Evolutionary conservation across 2,888 invertebrate genomes (phyloP), one percentile per base, ranked within the genome.

Genomic region (Melangyna quadrimaculata): DNA sequence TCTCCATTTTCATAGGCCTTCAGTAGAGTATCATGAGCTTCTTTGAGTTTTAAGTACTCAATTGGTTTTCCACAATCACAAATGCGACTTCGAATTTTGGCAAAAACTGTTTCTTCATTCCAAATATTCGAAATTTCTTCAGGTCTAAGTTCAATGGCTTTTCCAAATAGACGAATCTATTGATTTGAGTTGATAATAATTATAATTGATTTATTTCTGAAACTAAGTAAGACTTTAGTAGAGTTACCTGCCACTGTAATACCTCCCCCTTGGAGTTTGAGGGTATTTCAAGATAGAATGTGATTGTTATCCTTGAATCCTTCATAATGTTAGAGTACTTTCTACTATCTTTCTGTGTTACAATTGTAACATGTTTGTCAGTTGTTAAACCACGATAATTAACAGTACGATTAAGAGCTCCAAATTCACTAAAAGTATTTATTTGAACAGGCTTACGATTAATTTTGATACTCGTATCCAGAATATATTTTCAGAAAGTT

Each of bases 51-150:
- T 0, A 75, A 53, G 14, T 88, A 87, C 12, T 89, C 83, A 1
- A 90, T 87, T 0, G 91, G 91, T 61, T 89, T 89, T 12, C 91
- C 92, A n/a, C 90, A 90, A 40, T 90, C 88, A 71, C 89, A 90
- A n/a, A 91, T 88, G 7, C 82, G 79, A 29, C 89, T 90, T 2
- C 91, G 89, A 63, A 91, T 90, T 78, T 90, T 89, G 0, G 90
- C 88, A 32, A 88, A 87, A 7, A 90, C 45, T 3, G 87, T 73
- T 79, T 91, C 92, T 22, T 88, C 88, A 29, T 81, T 57, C 91
- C 92, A 91, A 10, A 89, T 77, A 1, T 83, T 87, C 37, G 88
- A 74, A 61, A 91, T 78, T 48, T 89, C 78, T 0, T 84, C 77
- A 0, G 88, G 87, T 0, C 87, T 83, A 0, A 91, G 71, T 82